Conservation (phyloP, 2,888 invertebrate genomes). For the Volucella inflata region DNA sequence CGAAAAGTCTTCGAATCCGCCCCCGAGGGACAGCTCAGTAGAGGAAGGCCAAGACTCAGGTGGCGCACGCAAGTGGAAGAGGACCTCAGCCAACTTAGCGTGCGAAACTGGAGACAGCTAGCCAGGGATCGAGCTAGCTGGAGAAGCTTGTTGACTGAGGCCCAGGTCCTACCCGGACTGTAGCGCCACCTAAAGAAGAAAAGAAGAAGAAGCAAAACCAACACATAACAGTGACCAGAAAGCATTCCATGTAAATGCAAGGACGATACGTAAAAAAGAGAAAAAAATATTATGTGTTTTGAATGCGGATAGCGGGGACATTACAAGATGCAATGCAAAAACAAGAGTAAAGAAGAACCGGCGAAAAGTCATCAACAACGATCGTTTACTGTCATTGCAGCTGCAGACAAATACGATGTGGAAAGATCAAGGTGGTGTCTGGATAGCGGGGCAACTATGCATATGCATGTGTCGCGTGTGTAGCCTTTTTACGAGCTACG, state of each 20-base stretch:
- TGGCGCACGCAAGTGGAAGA: no score
- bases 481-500: slow-evolving; percentile 11
- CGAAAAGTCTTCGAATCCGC: no score
- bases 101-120: no score
- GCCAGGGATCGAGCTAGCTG: no score
- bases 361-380: slow-evolving; percentile 36
- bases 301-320: slow-evolving; percentile 38
- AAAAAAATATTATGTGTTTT: slow-evolving; percentile 42
- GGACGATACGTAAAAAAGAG: slow-evolving; percentile 31
- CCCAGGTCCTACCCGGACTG: no score
- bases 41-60: no score
- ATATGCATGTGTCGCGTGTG: slow-evolving; percentile 42
- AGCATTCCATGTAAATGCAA: slow-evolving; percentile 49
- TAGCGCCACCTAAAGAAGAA: no score
- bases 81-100: no score
- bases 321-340: slow-evolving; percentile 49
- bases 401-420: slow-evolving; percentile 25
- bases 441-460: slow-evolving; percentile 49
- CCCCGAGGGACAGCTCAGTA: no score
- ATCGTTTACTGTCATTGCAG: slow-evolving; percentile 46
- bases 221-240: slow-evolving; percentile 47
- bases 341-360: slow-evolving; percentile 43
- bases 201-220: slow-evolving; percentile 22
- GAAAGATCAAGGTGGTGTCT: slow-evolving; percentile 35
- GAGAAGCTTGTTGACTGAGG: no score